Conservation (phyloP, 1,140 invertebrate genomes). For the Luehdorfia chinensis region DNA sequence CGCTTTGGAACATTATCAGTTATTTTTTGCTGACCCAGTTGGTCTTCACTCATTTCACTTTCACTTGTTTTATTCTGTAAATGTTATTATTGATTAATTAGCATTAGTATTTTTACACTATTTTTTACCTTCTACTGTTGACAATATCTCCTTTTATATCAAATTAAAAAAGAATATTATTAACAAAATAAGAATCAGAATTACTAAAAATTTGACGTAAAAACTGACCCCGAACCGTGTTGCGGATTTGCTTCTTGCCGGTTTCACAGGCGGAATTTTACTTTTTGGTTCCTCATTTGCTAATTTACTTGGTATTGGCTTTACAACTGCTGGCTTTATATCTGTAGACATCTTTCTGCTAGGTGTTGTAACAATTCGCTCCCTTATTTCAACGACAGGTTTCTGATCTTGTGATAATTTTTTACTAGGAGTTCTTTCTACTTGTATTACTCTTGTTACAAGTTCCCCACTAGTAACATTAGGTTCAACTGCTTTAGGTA, state of each 20-base stretch:
- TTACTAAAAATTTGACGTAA: constrained; percentile 56
- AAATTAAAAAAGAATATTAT: constrained; percentile 53
- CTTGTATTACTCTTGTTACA: constrained; percentile 63
- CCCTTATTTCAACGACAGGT: constrained; percentile 61
- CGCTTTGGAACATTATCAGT: constrained; percentile 46
- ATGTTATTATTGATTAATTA: constrained; percentile 52
- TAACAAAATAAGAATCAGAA: constrained; percentile 56
- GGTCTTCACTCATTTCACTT: constrained; percentile 77
- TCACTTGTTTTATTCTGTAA: constrained; percentile 77
- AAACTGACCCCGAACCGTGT: constrained; percentile 74
- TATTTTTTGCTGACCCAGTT: constrained; percentile 48
- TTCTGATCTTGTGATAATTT: constrained; percentile 55
- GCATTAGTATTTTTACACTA: constrained; percentile 43
- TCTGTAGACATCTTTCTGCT: constrained; percentile 55
- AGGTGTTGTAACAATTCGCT: constrained; percentile 64
- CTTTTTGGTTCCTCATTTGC: constrained; percentile 44
- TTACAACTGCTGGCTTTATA: constrained; percentile 39
- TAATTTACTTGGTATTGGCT: constrained; percentile 39
- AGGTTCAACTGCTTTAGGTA: constrained; percentile 27
- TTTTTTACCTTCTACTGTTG: constrained; percentile 27
- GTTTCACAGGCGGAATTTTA: constrained; percentile 68
- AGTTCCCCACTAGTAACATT: constrained; percentile 43
- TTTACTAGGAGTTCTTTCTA: constrained; percentile 67
- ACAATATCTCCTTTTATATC: constrained; percentile 23
- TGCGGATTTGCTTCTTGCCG: constrained; percentile 72